Percentiles rank a stretch among this genome's conserved stretches.
These are phyloP conservation scores for Anoplolepis gracilipes DNA, from an alignment of 1,140 invertebrate genomes.

Conservation along the genomic window DNA sequence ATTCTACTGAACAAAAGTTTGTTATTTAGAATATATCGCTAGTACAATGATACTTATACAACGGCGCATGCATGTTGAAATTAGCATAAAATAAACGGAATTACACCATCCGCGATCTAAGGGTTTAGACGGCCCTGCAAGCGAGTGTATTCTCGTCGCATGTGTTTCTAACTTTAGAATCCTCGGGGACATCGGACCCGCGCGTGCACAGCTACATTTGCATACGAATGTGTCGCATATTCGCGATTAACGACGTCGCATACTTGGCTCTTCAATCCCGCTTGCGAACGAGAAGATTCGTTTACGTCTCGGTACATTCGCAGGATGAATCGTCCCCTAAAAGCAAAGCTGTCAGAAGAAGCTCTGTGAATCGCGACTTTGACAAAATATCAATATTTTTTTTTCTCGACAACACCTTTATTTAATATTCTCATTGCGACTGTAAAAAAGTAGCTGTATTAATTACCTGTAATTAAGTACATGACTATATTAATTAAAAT, in stretches of 20 bases:
- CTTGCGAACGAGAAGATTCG: conserved; percentile 33
- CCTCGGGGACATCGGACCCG: conserved; percentile 53
- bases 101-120: conserved; percentile 22
- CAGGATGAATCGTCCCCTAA: not conserved
- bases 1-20: not conserved
- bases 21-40: not conserved
- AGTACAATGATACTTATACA: not conserved
- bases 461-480: not conserved
- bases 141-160: conserved; percentile 46
- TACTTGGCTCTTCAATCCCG: conserved; percentile 44
- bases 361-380: not conserved
- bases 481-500: not conserved
- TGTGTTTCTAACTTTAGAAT: conserved; percentile 67
- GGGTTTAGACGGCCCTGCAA: not conserved
- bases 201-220: conserved; percentile 46
- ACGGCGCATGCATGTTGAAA: not conserved
- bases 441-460: not conserved
- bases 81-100: conserved; percentile 38
- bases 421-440: not conserved
- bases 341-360: not conserved
- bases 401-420: too few species aligned
- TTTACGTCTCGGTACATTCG: conserved; percentile 15
- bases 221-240: conserved; percentile 65
- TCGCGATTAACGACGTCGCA: conserved; percentile 50
- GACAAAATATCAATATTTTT: not conserved